Base-by-base conservation (phyloP, 2,888 invertebrate species). In the Hyposoter dolosus region DNA sequence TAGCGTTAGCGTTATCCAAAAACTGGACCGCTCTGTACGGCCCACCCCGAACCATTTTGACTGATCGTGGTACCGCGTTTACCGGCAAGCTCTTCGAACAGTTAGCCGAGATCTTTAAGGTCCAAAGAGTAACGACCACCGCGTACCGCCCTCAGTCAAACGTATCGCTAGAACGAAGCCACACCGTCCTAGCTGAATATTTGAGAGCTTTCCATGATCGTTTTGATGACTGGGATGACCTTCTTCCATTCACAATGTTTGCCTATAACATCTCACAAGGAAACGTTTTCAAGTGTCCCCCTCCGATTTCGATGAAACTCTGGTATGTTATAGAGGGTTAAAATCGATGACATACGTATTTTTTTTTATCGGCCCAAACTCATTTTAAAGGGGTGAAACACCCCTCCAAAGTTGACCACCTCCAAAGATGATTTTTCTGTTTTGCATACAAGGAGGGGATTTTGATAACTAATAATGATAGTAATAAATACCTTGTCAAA, bases 11-110 rank as follows among this genome's bases (percentile, higher is more conserved):
- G 4, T 28, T 79, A 1, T 53, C 56, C 0, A 74, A 45, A 19
- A 12, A 68, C 32, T 88, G 86, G 93, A 95, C 68, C 9, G 32
- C 76, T 5, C 28, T 45, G 9, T 76, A 76, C 28, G 75, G 56
- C 15, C 32, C 69, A 28, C 76, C 69, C 1, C n/a, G n/a, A 15
- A n/a, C 15, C 5, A 19, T 82, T 1, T n/a, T 60, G 0, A 76
- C 35, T 9, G 76, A 82, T 50, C 19, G 23, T 3, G 76, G 76
- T 10, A 53, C 76, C 15, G 43, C 45, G 15, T 82, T 82, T 17
- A 71, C 53, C 0, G 19, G 65, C 10, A 72, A 74, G 17, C 65
- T 66, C 10, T 65, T 81, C 15, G 7, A n/a, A 4, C n/a, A 74
- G 32, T 5, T 72, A 6, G 53, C 72, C 10, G 28, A 45, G 28